phyloP scores from a whole-genome alignment of 2,113 vertebrate species.

The Casuarius casuarius region DNA sequence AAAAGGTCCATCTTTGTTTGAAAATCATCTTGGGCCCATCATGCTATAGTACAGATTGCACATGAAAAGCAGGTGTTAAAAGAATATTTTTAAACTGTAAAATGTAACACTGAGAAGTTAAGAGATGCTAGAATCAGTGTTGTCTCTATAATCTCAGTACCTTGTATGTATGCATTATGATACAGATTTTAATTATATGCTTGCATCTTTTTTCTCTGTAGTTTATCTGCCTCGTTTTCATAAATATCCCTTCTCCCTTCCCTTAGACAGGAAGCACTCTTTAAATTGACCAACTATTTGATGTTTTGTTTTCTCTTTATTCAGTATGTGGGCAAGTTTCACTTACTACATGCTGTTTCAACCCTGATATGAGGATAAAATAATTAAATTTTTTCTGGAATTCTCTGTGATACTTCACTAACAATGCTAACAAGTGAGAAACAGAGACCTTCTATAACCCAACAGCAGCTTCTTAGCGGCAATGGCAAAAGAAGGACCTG shows the following conservation, averaged over 20 bases:
- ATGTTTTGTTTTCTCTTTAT: conserved; percentile 43
- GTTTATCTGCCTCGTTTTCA: conserved; percentile 21
- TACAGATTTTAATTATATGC: conserved; percentile 35
- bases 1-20: background rate
- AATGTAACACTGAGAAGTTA: background rate
- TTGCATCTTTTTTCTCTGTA: conserved; percentile 25
- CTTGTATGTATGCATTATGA: background rate
- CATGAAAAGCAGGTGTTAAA: background rate
- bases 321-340: background rate
- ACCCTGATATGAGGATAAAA: conserved; percentile 26
- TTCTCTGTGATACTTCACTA: background rate
- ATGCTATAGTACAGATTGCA: conserved; percentile 13
- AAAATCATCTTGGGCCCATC: background rate
- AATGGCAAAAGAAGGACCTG: background rate
- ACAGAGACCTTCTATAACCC: background rate
- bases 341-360: conserved; percentile 3
- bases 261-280: background rate
- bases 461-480: background rate
- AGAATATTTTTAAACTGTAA: background rate
- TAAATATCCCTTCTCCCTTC: background rate
- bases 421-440: background rate
- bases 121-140: background rate
- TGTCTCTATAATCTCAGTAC: background rate
- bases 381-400: background rate
- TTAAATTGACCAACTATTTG: conserved; percentile 4